A percentile compares a stretch with the other conserved stretches of the same genome.
phyloP scores from a whole-genome alignment of 2,113 vertebrate species.

The Anoplopoma fimbria region DNA sequence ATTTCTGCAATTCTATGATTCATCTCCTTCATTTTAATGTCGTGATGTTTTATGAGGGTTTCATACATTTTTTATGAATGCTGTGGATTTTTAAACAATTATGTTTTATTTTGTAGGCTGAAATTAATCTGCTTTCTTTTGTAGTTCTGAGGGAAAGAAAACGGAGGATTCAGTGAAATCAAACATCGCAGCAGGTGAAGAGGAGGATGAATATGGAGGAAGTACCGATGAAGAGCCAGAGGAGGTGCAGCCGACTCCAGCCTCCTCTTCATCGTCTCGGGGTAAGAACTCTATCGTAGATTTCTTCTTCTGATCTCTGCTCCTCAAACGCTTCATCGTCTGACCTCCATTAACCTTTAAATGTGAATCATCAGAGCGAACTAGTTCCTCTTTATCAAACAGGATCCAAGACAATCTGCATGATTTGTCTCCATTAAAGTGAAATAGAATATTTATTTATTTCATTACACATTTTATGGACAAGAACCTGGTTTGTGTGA shows the following conservation, averaged over 20 bases:
- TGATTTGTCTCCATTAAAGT: too few relatives aligned
- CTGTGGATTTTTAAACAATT: not conserved
- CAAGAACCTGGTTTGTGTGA: too few relatives aligned
- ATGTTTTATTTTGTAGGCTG: too few relatives aligned
- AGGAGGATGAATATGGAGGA: constrained; percentile 74
- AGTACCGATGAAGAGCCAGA: constrained; percentile 78
- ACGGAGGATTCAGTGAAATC: not conserved
- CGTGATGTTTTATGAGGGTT: not conserved
- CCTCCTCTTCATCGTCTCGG: not conserved
- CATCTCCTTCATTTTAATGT: not conserved
- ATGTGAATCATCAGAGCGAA: too few relatives aligned
- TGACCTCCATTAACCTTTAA: not conserved
- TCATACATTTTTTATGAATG: not conserved
- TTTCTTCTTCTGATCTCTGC: too few relatives aligned
- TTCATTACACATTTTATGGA: too few relatives aligned
- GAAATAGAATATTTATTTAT: too few relatives aligned
- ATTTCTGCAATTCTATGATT: not conserved
- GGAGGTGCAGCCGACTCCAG: constrained; percentile 6
- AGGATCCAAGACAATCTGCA: too few relatives aligned
- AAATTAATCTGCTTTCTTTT: constrained; percentile 3
- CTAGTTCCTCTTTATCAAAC: too few relatives aligned
- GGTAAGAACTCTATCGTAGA: too few relatives aligned
- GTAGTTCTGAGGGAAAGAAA: constrained; percentile 20
- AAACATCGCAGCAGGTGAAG: not conserved
- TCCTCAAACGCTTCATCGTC: too few relatives aligned